A percentile compares a stretch with the other conserved stretches of the same genome.
Evolutionary conservation across 2,888 invertebrate species (phyloP).

Genomic region (Drosophila tripunctata): DNA sequence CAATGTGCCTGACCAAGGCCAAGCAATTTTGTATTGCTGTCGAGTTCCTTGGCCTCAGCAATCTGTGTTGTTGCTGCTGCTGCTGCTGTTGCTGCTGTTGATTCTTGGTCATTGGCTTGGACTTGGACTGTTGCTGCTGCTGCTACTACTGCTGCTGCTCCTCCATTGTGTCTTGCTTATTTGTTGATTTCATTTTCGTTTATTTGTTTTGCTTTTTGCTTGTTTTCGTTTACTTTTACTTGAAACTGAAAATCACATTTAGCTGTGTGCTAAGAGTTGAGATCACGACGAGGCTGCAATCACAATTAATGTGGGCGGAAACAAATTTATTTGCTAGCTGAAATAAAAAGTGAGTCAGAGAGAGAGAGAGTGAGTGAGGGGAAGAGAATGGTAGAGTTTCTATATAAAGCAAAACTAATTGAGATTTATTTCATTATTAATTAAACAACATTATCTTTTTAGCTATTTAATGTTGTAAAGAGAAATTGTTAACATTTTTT

Average conservation of each 20-base stretch:
- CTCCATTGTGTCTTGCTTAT: conserved; percentile 56
- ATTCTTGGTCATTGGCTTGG: conserved; percentile 76
- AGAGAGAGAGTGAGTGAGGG: not conserved
- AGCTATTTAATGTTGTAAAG: no score
- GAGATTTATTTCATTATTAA: no score
- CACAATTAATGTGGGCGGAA: conserved; percentile 34
- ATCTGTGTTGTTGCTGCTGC: conserved; percentile 46
- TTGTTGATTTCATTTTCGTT: conserved; percentile 76
- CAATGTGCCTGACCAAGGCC: conserved; percentile 75
- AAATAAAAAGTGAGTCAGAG: conserved; percentile 13
- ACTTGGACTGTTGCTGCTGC: conserved; percentile 46
- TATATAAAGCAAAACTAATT: not conserved
- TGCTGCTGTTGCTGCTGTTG: conserved; percentile 54
- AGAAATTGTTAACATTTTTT: no score
- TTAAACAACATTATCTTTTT: no score
- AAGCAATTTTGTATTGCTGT: conserved; percentile 75
- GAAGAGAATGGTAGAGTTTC: no score
- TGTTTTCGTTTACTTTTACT: conserved; percentile 71
- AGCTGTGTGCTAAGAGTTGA: conserved; percentile 21
- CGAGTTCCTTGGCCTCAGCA: conserved; percentile 77
- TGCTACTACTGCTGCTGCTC: conserved; percentile 35
- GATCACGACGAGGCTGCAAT: conserved; percentile 35
- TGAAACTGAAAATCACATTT: conserved; percentile 55
- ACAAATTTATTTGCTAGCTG: conserved; percentile 28
- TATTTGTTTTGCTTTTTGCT: conserved; percentile 65